Base-by-base conservation (phyloP, 1,140 invertebrate species). In the Heliconius eleuchia region DNA sequence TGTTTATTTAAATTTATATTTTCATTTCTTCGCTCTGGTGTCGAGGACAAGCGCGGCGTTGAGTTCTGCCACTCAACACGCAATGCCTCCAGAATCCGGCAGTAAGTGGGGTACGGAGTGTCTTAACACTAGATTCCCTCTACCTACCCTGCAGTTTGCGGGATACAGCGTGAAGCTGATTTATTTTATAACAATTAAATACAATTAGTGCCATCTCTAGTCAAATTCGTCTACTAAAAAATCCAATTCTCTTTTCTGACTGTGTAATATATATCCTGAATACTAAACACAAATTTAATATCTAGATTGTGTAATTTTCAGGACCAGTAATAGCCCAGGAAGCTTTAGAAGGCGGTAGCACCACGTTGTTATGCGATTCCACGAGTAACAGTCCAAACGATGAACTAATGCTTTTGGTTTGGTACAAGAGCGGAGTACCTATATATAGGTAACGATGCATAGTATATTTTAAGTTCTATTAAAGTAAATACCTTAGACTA, bases 391-490 rank as follows among this genome's bases (percentile, higher is more conserved):
- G 94, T 18, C 84, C 90, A 19, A 95, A 95, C 76, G 97, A 97
- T 83, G 95, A 95, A 85, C 95, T 97, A 39, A 95, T 96, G 88
- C 95, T 97, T 88, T 95, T 97, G 46, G 95, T 97, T 34, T 97
- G 97, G 97, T 97, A 97, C 91, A 96, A 96, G 87, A 95, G 96
- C 82, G 95, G 96, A 77, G 95, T 86, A 79, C 93, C 94, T n/a
- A 92, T 95, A 80, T 95, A 94, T 95, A 93, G 95, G 96, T 96
- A 73, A 91, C 60, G 11, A n/a, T n/a, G 42, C 42, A 46, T 46
- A 0, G 42, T 46, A 46, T 46, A 46, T 46, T 46, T 46, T 46
- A 23, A 23, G 23, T 23, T 23, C 23, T 23, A 23, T 23, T 23
- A 23, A 23, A 23, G 23, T 23, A 23, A 23, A 23, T 23, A 23